phyloP scores from a whole-genome alignment of 2,888 invertebrate genomes.

The Phortica magna region DNA sequence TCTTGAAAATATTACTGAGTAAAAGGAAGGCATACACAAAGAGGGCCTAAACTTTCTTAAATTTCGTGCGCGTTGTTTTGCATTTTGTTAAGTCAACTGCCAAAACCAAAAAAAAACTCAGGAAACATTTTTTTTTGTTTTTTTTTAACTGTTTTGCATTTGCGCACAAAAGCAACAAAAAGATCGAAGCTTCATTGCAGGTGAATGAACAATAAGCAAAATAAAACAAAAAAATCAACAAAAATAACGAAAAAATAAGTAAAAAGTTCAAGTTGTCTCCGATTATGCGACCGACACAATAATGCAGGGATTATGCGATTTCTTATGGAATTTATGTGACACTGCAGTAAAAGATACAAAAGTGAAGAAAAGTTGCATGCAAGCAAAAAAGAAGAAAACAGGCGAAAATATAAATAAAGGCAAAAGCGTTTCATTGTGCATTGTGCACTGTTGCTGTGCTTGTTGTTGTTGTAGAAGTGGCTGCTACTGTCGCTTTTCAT shows the following conservation, averaged over 20 bases:
- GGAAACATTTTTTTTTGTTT: constrained; percentile 2
- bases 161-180: constrained; percentile 25
- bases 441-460: background rate
- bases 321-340: constrained; percentile 57
- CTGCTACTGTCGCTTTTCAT: constrained; percentile 45
- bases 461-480: background rate
- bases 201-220: constrained; percentile 37
- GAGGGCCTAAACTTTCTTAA: constrained; percentile 3
- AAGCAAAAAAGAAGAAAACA: background rate
- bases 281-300: constrained; percentile 7
- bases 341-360: constrained; percentile 32
- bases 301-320: constrained; percentile 36
- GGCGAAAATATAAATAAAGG: background rate
- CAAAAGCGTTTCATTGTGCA: background rate
- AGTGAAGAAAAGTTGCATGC: background rate
- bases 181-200: constrained; percentile 24
- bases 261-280: constrained; percentile 11
- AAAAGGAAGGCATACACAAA: background rate
- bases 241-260: background rate
- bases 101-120: constrained; percentile 41
- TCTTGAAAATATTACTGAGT: background rate
- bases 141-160: constrained; percentile 9
- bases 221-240: constrained; percentile 17
- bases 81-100: constrained; percentile 27
- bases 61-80: constrained; percentile 1